These are phyloP conservation scores for Chelonoidis abingdonii DNA, from an alignment of 2,113 vertebrate genomes.

Conservation along the genomic window DNA sequence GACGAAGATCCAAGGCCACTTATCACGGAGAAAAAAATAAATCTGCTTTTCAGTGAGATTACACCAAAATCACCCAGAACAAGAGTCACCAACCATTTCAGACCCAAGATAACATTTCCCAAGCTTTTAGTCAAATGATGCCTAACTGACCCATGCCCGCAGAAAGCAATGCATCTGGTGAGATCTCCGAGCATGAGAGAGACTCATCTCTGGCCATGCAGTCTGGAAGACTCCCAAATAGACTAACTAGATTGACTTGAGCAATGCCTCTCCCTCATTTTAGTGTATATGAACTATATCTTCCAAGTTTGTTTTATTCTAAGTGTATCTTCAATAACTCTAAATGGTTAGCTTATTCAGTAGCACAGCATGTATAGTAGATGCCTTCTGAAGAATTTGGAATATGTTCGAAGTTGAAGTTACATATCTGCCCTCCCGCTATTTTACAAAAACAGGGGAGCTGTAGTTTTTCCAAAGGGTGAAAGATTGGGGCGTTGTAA, in stretches of 20 bases:
- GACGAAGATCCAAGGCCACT: background rate
- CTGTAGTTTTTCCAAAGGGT: too few species aligned
- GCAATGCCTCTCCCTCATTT: too few species aligned
- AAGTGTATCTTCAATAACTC: too few species aligned
- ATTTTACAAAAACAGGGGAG: too few species aligned
- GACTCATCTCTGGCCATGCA: background rate
- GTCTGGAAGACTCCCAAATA: background rate
- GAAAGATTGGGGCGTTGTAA: too few species aligned
- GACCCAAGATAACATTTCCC: background rate
- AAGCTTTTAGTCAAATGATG: background rate
- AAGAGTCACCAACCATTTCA: background rate
- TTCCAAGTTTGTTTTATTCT: too few species aligned
- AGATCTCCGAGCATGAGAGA: background rate
- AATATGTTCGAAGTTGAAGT: too few species aligned
- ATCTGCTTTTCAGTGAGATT: background rate
- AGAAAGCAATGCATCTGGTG: background rate
- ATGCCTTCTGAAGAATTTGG: too few species aligned
- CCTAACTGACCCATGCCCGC: background rate
- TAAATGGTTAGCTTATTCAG: too few species aligned
- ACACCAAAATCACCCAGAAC: background rate
- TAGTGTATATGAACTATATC: too few species aligned
- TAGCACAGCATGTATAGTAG: too few species aligned
- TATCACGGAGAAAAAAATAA: background rate
- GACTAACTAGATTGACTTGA: background rate
- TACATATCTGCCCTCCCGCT: too few species aligned